Base-by-base conservation (phyloP, 30 jellyfish, hydroid and myxozoan genomes). In the Pseudorhiza aurosa region DNA sequence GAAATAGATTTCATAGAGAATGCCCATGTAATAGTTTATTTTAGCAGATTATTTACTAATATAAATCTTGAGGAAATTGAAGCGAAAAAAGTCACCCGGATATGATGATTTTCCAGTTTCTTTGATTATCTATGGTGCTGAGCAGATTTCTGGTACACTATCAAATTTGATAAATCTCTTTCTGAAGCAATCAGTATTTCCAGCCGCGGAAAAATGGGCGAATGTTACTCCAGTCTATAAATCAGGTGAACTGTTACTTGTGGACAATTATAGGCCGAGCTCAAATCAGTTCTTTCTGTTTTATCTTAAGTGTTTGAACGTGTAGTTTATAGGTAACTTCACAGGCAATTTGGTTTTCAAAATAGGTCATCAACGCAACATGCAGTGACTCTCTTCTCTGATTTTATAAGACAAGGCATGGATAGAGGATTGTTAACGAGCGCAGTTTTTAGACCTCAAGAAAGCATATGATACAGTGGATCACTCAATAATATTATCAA, bases 351-450 rank as follows among this genome's bases (percentile, higher is more conserved):
- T 62, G 76, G 55, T 62, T 62, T 62, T 25, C 42, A 44, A 58
- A 58, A 29, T 58, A 58, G 26, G 45, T 58, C 73, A 25, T 58
- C 73, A 58, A 58, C 73, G 45, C 73, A 58, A 58, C 73, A 58
- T 58, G 73, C 73, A 58, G 73, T 58, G 73, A 58, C 73, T 44
- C 73, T 58, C 73, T 62, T 62, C 56, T 25, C 76, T 27, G 76
- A 62, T 62, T 25, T 27, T 27, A 31, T 62, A 25, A 27, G 76
- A 25, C 76, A 25, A 25, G 76, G 56, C 76, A 62, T 62, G 76
- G 76, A 25, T 62, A 27, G 55, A 62, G 56, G 76, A 62, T 8
- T 25, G 4, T 62, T 25, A 25, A 62, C 55, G 12, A 26, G 76
- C 26, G 76, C 76, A 25, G 51, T 25, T 62, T 62, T 62, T 62